Evolutionary conservation across 2,113 vertebrate genomes (phyloP).

Genomic region (Sylvilagus bachmani): DNA sequence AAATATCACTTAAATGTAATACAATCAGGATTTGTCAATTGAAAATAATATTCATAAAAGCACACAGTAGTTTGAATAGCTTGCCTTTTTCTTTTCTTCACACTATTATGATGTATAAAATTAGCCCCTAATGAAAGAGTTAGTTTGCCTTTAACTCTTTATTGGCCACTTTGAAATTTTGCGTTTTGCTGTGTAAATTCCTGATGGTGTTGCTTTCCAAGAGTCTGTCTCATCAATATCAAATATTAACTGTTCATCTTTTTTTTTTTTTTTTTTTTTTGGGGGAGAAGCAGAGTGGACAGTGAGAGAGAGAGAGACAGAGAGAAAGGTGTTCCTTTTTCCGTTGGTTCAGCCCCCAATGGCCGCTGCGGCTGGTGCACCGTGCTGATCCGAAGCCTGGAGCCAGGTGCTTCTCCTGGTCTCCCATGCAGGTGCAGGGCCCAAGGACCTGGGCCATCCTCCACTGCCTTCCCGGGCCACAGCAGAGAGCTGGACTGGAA

Average conservation of each 20-base stretch:
- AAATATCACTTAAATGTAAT: background rate
- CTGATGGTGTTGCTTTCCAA: background rate
- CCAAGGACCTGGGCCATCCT: no score
- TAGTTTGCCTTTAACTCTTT: background rate
- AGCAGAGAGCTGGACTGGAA: no score
- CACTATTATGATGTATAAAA: background rate
- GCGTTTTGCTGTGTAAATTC: background rate
- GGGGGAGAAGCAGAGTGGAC: no score
- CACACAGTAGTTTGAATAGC: background rate
- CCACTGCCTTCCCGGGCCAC: no score
- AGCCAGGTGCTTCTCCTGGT: no score
- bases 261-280: background rate
- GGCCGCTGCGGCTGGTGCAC: no score
- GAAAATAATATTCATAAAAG: background rate
- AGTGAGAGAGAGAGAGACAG: no score
- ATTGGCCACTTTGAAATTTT: background rate
- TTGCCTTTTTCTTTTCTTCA: background rate
- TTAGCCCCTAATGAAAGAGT: background rate
- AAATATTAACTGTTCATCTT: background rate
- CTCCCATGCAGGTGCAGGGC: no score
- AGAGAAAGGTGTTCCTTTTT: no score
- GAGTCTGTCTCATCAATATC: background rate
- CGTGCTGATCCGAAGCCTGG: no score
- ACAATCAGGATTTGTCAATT: background rate
- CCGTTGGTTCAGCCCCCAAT: no score